Percentiles rank a stretch among this genome's conserved stretches.
phyloP scores from a whole-genome alignment of 2,113 vertebrate species.

The Myodes glareolus region DNA sequence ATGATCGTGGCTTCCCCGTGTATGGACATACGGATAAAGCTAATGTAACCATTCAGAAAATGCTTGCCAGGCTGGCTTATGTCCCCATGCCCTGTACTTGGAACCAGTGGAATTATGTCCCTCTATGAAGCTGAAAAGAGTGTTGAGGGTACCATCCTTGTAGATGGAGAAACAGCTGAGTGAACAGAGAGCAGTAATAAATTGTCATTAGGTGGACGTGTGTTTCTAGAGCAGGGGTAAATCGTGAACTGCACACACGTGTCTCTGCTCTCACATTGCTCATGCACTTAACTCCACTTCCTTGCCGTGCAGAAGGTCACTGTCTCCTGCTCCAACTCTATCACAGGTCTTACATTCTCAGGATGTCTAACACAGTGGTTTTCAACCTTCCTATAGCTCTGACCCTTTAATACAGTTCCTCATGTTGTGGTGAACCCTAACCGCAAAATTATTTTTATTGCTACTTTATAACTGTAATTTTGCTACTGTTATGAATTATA shows the following conservation, averaged over 20 bases:
- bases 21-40: not conserved
- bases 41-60: not conserved
- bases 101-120: conserved; percentile 58
- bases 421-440: not conserved
- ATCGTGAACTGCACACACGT: too few relatives aligned
- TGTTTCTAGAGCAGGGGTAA: not conserved
- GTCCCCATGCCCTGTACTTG: not conserved
- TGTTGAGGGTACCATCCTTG: fast-evolving
- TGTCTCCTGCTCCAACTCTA: too few relatives aligned
- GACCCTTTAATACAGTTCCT: not conserved
- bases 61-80: fast-evolving
- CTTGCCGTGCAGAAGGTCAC: not conserved
- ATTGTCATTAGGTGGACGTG: not conserved
- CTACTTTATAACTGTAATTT: not conserved
- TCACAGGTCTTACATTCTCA: fast-evolving
- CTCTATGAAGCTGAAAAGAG: not conserved
- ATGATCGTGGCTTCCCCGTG: not conserved
- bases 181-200: not conserved
- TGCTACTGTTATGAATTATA: not conserved
- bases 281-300: not conserved
- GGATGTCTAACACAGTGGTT: not conserved
- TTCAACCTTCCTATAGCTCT: not conserved
- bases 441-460: not conserved
- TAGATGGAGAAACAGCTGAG: not conserved
- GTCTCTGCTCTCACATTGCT: not conserved